These are phyloP conservation scores for Thaumatotibia leucotreta DNA, from an alignment of 1,140 invertebrate genomes.

Conservation along the genomic window DNA sequence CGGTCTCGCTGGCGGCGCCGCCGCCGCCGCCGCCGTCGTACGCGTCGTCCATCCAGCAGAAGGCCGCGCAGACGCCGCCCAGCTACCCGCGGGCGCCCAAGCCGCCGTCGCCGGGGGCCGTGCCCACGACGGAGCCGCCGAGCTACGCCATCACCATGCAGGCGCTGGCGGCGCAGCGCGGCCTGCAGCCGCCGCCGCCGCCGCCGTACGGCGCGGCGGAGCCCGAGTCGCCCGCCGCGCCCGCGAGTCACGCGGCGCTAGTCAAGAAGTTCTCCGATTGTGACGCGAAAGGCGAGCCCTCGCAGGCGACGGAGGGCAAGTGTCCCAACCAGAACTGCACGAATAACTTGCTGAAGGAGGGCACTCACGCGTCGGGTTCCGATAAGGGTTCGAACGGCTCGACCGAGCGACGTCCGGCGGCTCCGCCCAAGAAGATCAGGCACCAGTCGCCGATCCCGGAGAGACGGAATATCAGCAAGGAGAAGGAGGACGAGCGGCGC, in stretches of 20 bases:
- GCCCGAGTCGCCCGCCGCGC: conserved; percentile 73
- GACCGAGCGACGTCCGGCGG: conserved; percentile 51
- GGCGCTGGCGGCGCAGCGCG: conserved; percentile 83
- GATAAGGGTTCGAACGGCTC: conserved; percentile 68
- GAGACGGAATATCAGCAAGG: conserved; percentile 92
- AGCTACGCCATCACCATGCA: conserved; percentile 95
- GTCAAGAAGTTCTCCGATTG: conserved; percentile 73
- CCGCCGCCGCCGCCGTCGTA: conserved; percentile 88
- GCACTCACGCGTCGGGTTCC: conserved; percentile 43
- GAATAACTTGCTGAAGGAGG: conserved; percentile 55
- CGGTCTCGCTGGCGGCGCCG: conserved; percentile 68
- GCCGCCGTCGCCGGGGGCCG: conserved; percentile 78
- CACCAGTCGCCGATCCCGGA: conserved; percentile 97
- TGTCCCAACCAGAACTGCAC: conserved; percentile 68
- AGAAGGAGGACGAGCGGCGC: conserved; percentile 93
- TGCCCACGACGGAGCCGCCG: conserved; percentile 92
- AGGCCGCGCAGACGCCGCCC: conserved; percentile 75
- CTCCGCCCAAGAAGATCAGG: conserved; percentile 84
- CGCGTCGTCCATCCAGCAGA: conserved; percentile 87
- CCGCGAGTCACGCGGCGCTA: conserved; percentile 70
- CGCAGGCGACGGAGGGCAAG: conserved; percentile 74
- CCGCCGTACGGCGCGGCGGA: conserved; percentile 81
- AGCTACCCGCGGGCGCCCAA: conserved; percentile 74
- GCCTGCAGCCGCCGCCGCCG: conserved; percentile 81
- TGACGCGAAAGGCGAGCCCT: conserved; percentile 79